Base-by-base conservation (phyloP, 2,113 vertebrate genomes). In the Hemicordylus capensis region DNA sequence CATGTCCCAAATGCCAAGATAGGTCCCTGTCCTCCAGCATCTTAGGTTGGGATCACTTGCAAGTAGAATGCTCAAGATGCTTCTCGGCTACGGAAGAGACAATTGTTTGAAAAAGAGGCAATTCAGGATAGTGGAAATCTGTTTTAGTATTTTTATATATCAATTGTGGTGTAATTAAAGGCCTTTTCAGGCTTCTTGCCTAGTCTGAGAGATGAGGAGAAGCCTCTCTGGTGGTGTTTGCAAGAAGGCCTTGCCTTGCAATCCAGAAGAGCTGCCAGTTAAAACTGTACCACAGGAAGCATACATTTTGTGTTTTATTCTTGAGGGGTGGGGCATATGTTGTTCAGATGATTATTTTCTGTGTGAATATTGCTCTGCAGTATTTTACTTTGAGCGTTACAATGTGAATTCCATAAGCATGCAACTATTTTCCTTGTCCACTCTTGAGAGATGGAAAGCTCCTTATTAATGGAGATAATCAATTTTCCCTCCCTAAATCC, bases 381-480 rank as follows among this genome's bases (percentile, higher is more conserved):
- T 46, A 42, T 34, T 87, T 92, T 84, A 90, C 83, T 48, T 37
- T 77, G 87, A 90, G 85, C 54, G 51, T 63, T 87, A 77, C 76
- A 37, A 73, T 78, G 14, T 31, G 80, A 85, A 84, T 0, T 2
- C 14, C 73, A 46, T 11, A 78, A 46, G 85, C 72, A 34, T 89
- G 83, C 84, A 81, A 76, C 70, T 92, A 67, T 39, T 87, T 80
- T 81, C 34, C 14, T 85, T 83, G 61, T 81, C 59, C 51, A 37
- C 42, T n/a, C 31, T 77, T 85, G 74, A 84, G 31, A 89, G 15
- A n/a, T 51, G 11, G 11, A 42, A 67, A 44, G 12, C 19, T n/a
- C 37, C 42, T 64, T 69, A 78, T 39, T 66, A 51, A 31, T 76
- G 6, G 75, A 63, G 54, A 61, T 37, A 72, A 72, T 82, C 77